These are phyloP conservation scores for Erynnis tages DNA, from an alignment of 2,888 invertebrate species.

Conservation along the genomic window DNA sequence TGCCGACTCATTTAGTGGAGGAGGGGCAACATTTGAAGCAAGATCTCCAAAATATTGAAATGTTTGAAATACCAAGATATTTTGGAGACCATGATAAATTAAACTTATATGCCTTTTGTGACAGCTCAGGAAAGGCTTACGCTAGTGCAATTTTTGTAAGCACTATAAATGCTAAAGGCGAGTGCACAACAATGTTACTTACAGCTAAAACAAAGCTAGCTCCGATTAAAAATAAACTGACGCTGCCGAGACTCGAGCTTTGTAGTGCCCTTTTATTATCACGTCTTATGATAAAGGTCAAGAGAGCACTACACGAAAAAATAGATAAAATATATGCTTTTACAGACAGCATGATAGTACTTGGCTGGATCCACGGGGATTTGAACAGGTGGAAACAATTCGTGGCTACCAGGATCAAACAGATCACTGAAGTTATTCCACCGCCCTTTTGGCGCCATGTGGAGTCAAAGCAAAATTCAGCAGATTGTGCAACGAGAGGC, in stretches of 20 bases:
- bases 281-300: neutral
- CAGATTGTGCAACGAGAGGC: constrained; percentile 23
- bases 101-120: too few species aligned
- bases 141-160: neutral
- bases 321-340: neutral
- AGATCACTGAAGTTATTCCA: constrained; percentile 10
- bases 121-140: neutral
- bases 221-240: constrained; percentile 6
- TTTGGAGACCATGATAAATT: too few species aligned
- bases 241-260: constrained; percentile 7
- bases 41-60: constrained; percentile 2
- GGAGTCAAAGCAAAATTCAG: constrained; percentile 11
- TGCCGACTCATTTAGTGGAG: neutral
- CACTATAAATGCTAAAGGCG: constrained; percentile 2
- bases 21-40: neutral
- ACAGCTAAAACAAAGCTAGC: constrained; percentile 21
- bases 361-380: constrained; percentile 1
- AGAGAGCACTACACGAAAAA: neutral
- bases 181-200: neutral
- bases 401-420: constrained; percentile 17
- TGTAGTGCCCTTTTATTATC: neutral
- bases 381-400: constrained; percentile 17
- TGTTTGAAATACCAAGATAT: neutral
- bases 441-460: constrained; percentile 13
- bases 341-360: neutral